Evolutionary conservation across 2,113 vertebrate species (phyloP).

Genomic region (Speoplatyrhinus poulsoni): DNA sequence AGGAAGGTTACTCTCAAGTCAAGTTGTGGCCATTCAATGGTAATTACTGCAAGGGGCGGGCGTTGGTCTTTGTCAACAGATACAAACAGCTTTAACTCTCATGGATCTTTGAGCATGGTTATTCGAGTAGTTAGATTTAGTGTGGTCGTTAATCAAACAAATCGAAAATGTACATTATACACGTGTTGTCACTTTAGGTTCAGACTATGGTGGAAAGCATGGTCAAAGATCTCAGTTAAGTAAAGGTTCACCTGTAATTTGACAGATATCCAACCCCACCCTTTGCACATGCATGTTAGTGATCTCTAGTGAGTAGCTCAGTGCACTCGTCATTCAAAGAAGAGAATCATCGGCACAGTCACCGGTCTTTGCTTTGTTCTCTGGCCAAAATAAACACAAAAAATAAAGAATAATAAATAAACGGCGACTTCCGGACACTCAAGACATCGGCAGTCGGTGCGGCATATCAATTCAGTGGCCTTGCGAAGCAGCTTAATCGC

Average conservation of each 20-base stretch:
- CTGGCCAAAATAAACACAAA: slow-evolving; percentile 19
- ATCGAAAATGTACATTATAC: neutral
- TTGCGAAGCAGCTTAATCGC: slow-evolving; percentile 73
- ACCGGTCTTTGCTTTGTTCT: slow-evolving; percentile 38
- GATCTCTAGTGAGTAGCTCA: slow-evolving; percentile 73
- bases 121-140: slow-evolving; percentile 17
- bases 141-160: neutral
- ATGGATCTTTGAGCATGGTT: slow-evolving; percentile 56
- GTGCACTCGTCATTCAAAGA: slow-evolving; percentile 76
- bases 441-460: slow-evolving; percentile 72
- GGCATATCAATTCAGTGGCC: slow-evolving; percentile 74
- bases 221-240: slow-evolving; percentile 51
- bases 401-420: too few relatives aligned
- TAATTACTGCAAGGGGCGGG: slow-evolving; percentile 73
- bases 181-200: neutral
- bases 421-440: slow-evolving; percentile 59
- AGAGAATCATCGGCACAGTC: slow-evolving; percentile 63
- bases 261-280: slow-evolving; percentile 74
- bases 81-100: slow-evolving; percentile 54
- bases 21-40: slow-evolving; percentile 82
- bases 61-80: slow-evolving; percentile 73
- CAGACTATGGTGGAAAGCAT: slow-evolving; percentile 38
- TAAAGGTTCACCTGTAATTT: slow-evolving; percentile 46
- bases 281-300: slow-evolving; percentile 82
- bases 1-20: slow-evolving; percentile 81